A percentile compares a stretch with the other conserved stretches of the same genome.
Evolutionary conservation across 2,888 invertebrate species (phyloP).

Genomic region (Phragmatobia fuliginosa): DNA sequence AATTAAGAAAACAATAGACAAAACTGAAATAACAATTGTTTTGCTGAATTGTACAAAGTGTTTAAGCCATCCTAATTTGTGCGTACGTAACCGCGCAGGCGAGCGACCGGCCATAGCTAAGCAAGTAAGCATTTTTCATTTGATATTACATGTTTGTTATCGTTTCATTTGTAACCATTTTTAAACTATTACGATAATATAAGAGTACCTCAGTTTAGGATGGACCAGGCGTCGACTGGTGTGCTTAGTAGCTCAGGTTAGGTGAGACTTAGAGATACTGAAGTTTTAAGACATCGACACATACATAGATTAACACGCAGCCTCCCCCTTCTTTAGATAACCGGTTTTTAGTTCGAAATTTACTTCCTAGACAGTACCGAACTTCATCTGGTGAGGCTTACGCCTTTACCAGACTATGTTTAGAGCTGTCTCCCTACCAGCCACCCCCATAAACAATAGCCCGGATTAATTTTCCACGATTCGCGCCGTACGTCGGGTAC

Average conservation of each 20-base stretch:
- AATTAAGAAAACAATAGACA: conserved; percentile 80
- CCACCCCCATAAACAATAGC: conserved; percentile 77
- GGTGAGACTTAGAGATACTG: conserved; percentile 74
- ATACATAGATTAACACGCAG: conserved; percentile 77
- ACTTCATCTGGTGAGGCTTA: neutral
- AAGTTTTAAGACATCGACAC: conserved; percentile 80
- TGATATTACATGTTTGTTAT: conserved; percentile 85
- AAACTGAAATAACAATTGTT: conserved; percentile 74
- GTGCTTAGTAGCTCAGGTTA: conserved; percentile 80
- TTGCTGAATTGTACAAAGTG: conserved; percentile 78
- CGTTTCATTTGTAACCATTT: conserved; percentile 84
- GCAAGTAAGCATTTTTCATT: conserved; percentile 85
- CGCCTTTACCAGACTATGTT: conserved; percentile 7
- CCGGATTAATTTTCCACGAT: conserved; percentile 78
- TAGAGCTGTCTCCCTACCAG: conserved; percentile 55
- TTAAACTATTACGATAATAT: conserved; percentile 84
- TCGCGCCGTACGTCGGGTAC: conserved; percentile 68
- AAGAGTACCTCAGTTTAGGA: conserved; percentile 85
- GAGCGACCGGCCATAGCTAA: conserved; percentile 82
- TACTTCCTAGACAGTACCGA: conserved; percentile 54
- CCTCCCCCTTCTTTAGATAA: conserved; percentile 67
- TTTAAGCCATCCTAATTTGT: conserved; percentile 80
- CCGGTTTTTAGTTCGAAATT: conserved; percentile 75
- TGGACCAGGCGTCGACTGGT: conserved; percentile 87
- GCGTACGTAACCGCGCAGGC: conserved; percentile 71